phyloP scores from a whole-genome alignment of 2,113 vertebrate species.

The Caloenas nicobarica region DNA sequence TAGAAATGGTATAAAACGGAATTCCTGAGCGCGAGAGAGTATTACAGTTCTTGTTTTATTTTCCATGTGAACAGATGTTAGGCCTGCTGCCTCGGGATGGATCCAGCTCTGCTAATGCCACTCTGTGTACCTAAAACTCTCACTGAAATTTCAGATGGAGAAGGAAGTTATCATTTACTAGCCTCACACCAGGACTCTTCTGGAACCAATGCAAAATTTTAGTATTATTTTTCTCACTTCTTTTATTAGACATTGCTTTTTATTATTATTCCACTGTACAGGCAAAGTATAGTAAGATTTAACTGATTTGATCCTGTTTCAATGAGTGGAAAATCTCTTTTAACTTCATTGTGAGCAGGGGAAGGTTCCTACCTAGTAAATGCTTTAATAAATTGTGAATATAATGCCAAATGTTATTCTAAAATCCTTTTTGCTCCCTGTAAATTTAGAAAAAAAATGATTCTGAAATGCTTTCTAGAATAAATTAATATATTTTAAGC shows the following conservation, averaged over 20 bases:
- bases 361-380: background rate
- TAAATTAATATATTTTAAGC: background rate
- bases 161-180: slow-evolving; percentile 42
- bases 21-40: slow-evolving; percentile 7
- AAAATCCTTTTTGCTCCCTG: background rate
- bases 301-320: background rate
- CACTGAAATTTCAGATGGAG: slow-evolving; percentile 8
- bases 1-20: background rate
- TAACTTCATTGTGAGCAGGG: background rate
- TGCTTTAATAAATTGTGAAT: background rate
- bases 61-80: slow-evolving; percentile 36
- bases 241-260: background rate
- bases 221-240: background rate
- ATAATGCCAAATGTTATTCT: background rate
- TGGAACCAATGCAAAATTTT: background rate
- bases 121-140: slow-evolving; percentile 36
- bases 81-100: slow-evolving; percentile 9
- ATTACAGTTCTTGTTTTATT: slow-evolving; percentile 32
- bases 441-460: background rate
- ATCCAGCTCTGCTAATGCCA: slow-evolving; percentile 24
- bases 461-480: slow-evolving; percentile 14
- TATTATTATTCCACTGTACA: background rate
- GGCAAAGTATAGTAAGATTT: background rate
- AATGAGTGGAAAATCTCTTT: background rate
- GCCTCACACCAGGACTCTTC: background rate